Base-by-base conservation (phyloP, 2,113 vertebrate species). In the Geothlypis trichas region DNA sequence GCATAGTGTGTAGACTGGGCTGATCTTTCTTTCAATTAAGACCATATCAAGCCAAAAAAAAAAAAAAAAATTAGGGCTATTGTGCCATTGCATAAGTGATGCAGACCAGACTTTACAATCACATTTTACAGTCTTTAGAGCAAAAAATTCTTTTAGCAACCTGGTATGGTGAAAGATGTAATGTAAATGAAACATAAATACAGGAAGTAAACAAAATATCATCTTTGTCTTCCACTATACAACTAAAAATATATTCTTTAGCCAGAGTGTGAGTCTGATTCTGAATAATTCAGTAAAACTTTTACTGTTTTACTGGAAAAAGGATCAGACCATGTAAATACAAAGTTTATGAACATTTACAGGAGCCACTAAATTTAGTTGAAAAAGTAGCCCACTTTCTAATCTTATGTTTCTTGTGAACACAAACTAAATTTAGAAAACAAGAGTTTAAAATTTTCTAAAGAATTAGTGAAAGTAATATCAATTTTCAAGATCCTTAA, bases 1-100 rank as follows among this genome's bases (percentile, higher is more conserved):
- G 8, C 15, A 42, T 4, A 46, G 2, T 13, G 6, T 52, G 12
- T 11, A 61, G 11, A 68, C 3, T 33, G 3, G 1, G 6, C 57
- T 39, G 9, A 9, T 16, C 5, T 80, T 74, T 82, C 37, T 74
- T 72, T 65, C 41, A 69, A 8, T 15, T 21, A 46, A 21, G 23
- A 91, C 0, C 0, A 5, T 35, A 44, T 17, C 39, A 84, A 42
- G 15, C 23, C 2, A 33, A 66, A 66, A 69, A 59, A 42, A 66
- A 26, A 28, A 19, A 57, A 15, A 17, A 15, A 21, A 10, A 11
- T 6, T 27, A 27, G 3, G 5, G 5, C 6, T 26, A 0, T 41
- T 69, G 5, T 77, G 16, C 5, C 19, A 33, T 39, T 41, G 35
- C 13, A 13, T 33, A 68, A 59, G 31, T 80, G 18, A 35, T 7